Base-by-base conservation (phyloP, 2,113 vertebrate genomes). In the Mastomys natalensis region DNA sequence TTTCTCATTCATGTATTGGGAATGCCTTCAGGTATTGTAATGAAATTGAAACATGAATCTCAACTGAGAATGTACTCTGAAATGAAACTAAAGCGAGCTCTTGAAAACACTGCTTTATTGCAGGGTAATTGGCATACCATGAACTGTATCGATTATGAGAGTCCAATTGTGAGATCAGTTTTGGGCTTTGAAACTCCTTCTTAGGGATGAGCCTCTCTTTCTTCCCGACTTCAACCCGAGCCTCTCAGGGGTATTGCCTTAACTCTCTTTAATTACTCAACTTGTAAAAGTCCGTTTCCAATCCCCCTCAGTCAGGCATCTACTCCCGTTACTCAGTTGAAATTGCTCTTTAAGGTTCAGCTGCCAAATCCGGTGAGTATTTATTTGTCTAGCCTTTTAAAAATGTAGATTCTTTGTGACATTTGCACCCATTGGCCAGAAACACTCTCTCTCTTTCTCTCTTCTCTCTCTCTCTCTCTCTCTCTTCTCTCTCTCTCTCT, bases 11-110 rank as follows among this genome's bases (percentile, higher is more conserved):
- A 51, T 34, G 6, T 37, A 26, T 68, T 15, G 73, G 34, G 45
- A 86, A 26, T 78, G 43, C n/a, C 37, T 90, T 84, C 66, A 55
- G 86, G 53, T 62, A 21, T 53, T 66, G 9, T 31, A 51, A 96
- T 87, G 3, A 90, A 92, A 93, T 90, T 86, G 51, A 93, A 95
- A 76, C 62, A 70, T 48, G 48, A 68, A 87, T 96, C n/a, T 94
- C 68, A 87, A 66, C 62, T 89, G 48, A 96, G 87, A 81, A 92
- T 78, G 37, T 45, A 53, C 24, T 91, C 15, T 86, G 21, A 82
- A 82, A 77, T 55, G 34, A 95, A 86, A 78, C 94, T 73, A 86
- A 94, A 81, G 26, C 3, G 5, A 9, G 4, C 17, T 92, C 91
- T 93, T 29, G 29, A 89, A 94, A 90, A 37, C 9, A 74, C 3